Conservation (phyloP, 2,888 invertebrate species). For the Synanthedon formicaeformis region DNA sequence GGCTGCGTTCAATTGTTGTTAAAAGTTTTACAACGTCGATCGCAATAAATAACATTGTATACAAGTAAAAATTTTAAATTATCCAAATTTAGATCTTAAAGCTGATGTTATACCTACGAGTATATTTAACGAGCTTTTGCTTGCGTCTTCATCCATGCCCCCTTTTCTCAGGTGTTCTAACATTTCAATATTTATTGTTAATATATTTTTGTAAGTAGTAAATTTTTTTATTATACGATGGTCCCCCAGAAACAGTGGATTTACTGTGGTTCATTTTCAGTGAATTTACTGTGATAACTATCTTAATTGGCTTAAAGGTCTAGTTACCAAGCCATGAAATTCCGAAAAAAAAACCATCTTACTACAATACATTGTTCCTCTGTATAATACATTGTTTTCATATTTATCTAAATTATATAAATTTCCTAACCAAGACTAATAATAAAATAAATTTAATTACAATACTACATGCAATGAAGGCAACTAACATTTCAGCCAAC, state of each 20-base stretch:
- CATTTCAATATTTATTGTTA: too few relatives aligned
- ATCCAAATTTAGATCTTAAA: neutral
- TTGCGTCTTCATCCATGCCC: neutral
- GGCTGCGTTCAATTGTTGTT: conserved; percentile 17
- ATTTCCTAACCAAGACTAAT: neutral
- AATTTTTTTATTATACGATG: too few relatives aligned
- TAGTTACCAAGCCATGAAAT: too few relatives aligned
- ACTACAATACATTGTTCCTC: too few relatives aligned
- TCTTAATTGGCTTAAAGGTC: neutral
- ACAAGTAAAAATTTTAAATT: neutral
- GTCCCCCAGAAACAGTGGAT: too few relatives aligned
- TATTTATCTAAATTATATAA: neutral
- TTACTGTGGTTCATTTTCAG: too few relatives aligned
- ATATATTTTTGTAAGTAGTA: too few relatives aligned
- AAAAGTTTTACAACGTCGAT: neutral
- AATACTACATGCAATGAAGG: neutral
- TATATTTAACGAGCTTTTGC: neutral
- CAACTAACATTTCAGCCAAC: neutral
- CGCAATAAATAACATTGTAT: neutral
- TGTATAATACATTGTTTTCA: too few relatives aligned
- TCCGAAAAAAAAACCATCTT: too few relatives aligned
- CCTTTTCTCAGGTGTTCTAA: neutral
- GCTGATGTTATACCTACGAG: neutral
- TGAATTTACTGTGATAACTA: too few relatives aligned
- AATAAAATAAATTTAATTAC: neutral